phyloP scores from a whole-genome alignment of 2,113 vertebrate genomes.

The Elgaria multicarinata region DNA sequence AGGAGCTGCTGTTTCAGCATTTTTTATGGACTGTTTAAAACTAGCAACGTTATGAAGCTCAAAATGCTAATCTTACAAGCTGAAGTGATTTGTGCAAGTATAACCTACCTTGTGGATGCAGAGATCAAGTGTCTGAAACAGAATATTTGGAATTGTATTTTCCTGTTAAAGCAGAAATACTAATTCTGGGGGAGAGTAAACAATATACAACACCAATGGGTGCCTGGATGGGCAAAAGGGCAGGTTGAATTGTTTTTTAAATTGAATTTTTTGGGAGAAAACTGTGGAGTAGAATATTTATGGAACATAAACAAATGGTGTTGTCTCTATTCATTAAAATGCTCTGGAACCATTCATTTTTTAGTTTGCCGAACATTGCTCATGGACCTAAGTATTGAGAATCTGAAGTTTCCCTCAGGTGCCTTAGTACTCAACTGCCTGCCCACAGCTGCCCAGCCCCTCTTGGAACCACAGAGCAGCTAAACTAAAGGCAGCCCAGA shows the following conservation, averaged over 20 bases:
- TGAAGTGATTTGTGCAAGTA: background rate
- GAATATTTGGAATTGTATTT: background rate
- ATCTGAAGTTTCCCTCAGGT: background rate
- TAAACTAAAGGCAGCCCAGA: background rate
- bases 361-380: background rate
- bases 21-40: constrained; percentile 17
- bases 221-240: background rate
- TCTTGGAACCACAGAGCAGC: background rate
- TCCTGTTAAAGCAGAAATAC: background rate
- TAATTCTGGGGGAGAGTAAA: background rate
- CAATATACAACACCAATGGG: background rate
- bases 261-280: background rate
- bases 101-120: background rate
- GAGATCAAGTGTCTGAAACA: constrained; percentile 2
- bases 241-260: background rate
- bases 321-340: background rate
- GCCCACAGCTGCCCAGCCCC: background rate
- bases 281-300: background rate
- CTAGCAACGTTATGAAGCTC: background rate
- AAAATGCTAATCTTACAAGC: constrained; percentile 11
- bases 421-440: background rate
- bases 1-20: background rate
- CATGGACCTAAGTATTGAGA: background rate
- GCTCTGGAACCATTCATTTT: background rate
- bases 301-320: too few relatives aligned